A percentile compares a stretch with the other conserved stretches of the same genome.
These are phyloP conservation scores for Chironomus tentans DNA, from an alignment of 2,888 invertebrate species.

Conservation along the genomic window DNA sequence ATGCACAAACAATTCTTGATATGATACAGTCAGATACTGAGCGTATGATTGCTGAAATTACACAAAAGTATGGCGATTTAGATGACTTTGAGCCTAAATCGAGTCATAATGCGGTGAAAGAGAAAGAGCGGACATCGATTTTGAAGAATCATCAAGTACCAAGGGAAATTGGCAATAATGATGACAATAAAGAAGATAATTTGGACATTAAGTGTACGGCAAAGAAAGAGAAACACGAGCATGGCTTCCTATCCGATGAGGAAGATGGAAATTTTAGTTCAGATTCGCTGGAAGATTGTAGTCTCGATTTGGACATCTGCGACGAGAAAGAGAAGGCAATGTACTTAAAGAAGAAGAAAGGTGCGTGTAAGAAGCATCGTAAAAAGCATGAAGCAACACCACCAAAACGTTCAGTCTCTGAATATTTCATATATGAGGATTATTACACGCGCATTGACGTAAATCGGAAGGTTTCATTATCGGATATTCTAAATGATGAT, in stretches of 20 bases:
- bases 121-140: conserved; percentile 36
- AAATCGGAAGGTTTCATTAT: conserved; percentile 50
- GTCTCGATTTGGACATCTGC: conserved; percentile 46
- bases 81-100: conserved; percentile 44
- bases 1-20: conserved; percentile 50
- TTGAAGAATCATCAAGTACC: conserved; percentile 34
- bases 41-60: conserved; percentile 57
- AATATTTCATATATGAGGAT: conserved; percentile 61
- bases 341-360: conserved; percentile 39
- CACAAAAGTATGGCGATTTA: conserved; percentile 53
- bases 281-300: conserved; percentile 67
- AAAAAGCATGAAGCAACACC: conserved; percentile 42
- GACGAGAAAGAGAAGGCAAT: conserved; percentile 43
- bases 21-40: conserved; percentile 55
- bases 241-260: conserved; percentile 40
- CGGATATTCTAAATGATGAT: conserved; percentile 43
- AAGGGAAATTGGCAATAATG: conserved; percentile 29
- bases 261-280: conserved; percentile 63
- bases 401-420: conserved; percentile 62
- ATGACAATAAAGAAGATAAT: neutral
- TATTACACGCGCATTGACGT: conserved; percentile 44
- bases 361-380: conserved; percentile 47
- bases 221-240: conserved; percentile 29
- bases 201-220: neutral
- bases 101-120: neutral